Base-by-base conservation (phyloP, 37 sponge, comb jelly and placozoan genomes). In the Aplysina aerophoba region DNA sequence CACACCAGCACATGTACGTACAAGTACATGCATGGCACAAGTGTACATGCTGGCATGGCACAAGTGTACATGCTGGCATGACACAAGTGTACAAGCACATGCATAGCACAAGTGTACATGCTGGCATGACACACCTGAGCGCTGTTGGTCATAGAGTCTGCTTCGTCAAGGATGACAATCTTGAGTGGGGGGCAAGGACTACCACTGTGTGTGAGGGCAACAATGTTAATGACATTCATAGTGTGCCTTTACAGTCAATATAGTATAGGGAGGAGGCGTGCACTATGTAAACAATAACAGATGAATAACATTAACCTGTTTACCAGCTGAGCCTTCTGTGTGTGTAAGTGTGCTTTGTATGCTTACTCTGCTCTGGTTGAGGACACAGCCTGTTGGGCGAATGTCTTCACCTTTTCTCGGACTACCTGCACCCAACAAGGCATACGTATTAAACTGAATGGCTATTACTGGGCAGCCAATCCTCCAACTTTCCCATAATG, bases 141-240 rank as follows among this genome's bases (percentile, higher is more conserved):
- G 84, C 87, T 86, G 40, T 82, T 27, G 8, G 99, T 99, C 99
- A 99, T 99, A 53, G 90, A 93, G 88, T 99, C 99, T 4, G 99
- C 99, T 65, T 99, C 99, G 85, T 99, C 99, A 19, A 99, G 89
- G 17, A 99, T 93, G 14, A 97, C 83, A 27, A 99, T 89, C 81
- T 98, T 95, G 65, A 89, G 88, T 17, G 97, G 91, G 16, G 98
- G 98, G 58, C 92, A 96, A 13, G 83, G 85, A n/a, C 64, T 81
- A 0, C 98, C 98, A 87, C 97, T 96, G 66, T 33, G 36, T 54
- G 53, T 4, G 71, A 30, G 71, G 35, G 17, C 33, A 34, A 17
- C 34, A 30, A 25, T 1, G 17, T 31, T 30, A 69, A 69, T 31
- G 28, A 30, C 34, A 69, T 69, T 69, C 71, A 69, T 30, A 27